phyloP scores from a whole-genome alignment of 2,113 vertebrate genomes.

The Petrocephalus zakoni region DNA sequence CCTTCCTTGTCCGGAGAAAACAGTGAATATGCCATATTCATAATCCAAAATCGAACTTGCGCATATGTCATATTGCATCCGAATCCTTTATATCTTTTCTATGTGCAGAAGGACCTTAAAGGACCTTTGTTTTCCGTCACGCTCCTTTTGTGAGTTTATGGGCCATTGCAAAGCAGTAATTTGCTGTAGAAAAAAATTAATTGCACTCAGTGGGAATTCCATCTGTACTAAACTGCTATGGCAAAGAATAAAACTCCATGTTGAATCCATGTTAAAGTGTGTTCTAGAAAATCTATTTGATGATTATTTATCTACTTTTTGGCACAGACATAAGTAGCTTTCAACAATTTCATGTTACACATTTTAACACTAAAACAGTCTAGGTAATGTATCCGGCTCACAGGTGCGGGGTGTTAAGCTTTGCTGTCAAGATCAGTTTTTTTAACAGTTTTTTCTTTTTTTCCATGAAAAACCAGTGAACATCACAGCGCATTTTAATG shows the following conservation, averaged over 20 bases:
- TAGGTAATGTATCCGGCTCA: background rate
- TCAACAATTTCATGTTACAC: background rate
- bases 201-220: background rate
- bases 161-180: background rate
- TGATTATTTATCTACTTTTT: background rate
- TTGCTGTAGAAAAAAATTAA: slow-evolving; percentile 16
- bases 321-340: background rate
- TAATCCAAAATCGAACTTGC: background rate
- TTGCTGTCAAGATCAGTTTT: background rate
- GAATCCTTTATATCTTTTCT: background rate
- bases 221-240: background rate
- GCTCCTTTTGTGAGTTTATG: background rate
- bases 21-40: background rate
- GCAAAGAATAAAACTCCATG: background rate
- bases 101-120: background rate
- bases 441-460: background rate
- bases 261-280: background rate
- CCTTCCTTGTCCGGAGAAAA: background rate
- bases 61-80: background rate
- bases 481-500: background rate
- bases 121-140: slow-evolving; percentile 7
- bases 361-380: background rate
- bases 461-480: background rate
- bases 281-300: background rate
- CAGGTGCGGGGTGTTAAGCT: background rate